These are phyloP conservation scores for Pluvianellus socialis DNA, from an alignment of 2,113 vertebrate species.

Conservation along the genomic window DNA sequence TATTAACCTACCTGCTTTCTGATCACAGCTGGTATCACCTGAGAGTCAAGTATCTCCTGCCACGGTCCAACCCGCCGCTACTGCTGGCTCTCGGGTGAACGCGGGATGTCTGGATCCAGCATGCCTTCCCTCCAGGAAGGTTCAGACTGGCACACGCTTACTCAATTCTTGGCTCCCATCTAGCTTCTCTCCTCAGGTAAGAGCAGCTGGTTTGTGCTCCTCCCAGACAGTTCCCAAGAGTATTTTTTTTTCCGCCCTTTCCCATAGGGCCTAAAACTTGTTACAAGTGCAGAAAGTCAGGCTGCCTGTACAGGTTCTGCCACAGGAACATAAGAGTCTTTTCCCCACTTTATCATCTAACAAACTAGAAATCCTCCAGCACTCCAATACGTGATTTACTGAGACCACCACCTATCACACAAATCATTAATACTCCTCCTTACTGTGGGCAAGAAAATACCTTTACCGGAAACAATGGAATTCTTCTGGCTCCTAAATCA, in stretches of 20 bases:
- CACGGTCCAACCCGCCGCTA: rapidly evolving
- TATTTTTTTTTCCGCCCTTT: background rate
- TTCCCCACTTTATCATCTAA: background rate
- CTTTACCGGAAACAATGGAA: background rate
- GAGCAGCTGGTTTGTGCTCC: constrained; percentile 8
- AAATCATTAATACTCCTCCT: background rate
- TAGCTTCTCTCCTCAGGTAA: background rate
- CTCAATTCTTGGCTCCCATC: background rate
- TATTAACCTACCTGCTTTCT: background rate
- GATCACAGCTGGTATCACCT: background rate
- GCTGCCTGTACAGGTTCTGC: constrained; percentile 30
- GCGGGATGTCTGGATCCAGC: background rate
- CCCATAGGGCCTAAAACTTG: background rate
- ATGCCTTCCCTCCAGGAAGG: background rate
- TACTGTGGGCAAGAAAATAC: background rate
- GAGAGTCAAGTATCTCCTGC: background rate
- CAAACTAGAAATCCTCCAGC: background rate
- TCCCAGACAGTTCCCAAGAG: background rate
- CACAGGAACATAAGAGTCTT: background rate
- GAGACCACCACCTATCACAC: background rate
- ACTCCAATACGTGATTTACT: background rate
- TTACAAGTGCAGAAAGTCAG: background rate
- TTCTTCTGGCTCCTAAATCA: background rate
- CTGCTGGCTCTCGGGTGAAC: rapidly evolving
- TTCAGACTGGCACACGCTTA: background rate